phyloP scores from a whole-genome alignment of 2,113 vertebrate species.

The Zosterops pallidus region DNA sequence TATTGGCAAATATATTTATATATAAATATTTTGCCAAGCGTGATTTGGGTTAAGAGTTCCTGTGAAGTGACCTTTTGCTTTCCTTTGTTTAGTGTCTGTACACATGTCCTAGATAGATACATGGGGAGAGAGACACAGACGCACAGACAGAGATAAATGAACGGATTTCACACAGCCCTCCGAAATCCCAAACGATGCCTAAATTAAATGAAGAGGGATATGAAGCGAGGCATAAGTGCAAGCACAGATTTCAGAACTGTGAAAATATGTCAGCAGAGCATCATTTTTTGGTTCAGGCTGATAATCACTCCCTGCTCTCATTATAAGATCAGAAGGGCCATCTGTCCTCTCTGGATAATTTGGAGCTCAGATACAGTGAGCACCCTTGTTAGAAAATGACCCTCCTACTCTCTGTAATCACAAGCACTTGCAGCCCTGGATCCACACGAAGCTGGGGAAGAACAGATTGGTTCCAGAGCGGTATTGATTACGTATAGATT shows the following conservation, averaged over 20 bases:
- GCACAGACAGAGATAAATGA: conserved; percentile 37
- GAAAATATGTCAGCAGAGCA: conserved; percentile 70
- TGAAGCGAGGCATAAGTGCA: conserved; percentile 54
- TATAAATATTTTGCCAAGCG: conserved; percentile 68
- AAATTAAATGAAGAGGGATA: conserved; percentile 43
- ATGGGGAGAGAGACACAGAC: conserved; percentile 16
- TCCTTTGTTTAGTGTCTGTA: conserved; percentile 55
- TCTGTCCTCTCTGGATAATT: conserved; percentile 67
- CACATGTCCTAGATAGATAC: conserved; percentile 55
- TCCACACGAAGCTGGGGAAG: background rate
- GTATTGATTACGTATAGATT: conserved; percentile 22
- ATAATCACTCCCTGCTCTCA: conserved; percentile 65
- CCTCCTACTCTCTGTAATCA: conserved; percentile 47
- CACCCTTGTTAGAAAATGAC: conserved; percentile 64
- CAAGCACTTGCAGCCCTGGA: conserved; percentile 38
- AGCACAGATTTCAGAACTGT: conserved; percentile 68
- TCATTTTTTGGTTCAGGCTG: conserved; percentile 65
- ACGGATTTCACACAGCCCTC: conserved; percentile 48
- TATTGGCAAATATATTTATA: conserved; percentile 66
- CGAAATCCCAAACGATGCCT: conserved; percentile 30
- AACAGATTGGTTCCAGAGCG: conserved; percentile 34
- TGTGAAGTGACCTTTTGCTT: conserved; percentile 64
- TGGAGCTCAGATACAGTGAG: conserved; percentile 63
- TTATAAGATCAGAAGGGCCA: conserved; percentile 68
- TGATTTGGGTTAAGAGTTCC: conserved; percentile 51